Evolutionary conservation across 2,888 invertebrate species (phyloP).

Genomic region (Eurois occulta): DNA sequence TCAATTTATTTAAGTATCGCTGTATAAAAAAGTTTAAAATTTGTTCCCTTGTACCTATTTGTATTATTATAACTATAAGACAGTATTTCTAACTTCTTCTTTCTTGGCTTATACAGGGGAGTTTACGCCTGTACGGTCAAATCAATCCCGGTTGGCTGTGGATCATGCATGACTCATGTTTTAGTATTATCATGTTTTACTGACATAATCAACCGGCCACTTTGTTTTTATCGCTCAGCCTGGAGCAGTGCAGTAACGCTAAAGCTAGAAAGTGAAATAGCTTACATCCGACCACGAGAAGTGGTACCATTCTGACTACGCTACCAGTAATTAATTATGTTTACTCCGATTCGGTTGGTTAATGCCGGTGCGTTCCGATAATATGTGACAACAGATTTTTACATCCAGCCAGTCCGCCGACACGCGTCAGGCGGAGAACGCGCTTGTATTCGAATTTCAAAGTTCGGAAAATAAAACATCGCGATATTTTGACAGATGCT

Average conservation of each 20-base stretch:
- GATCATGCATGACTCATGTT: slow-evolving; percentile 32
- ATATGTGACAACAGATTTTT: slow-evolving; percentile 77
- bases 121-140: neutral
- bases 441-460: slow-evolving; percentile 68
- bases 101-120: neutral
- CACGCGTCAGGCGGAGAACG: slow-evolving; percentile 76
- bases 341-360: slow-evolving; percentile 84
- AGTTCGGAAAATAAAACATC: slow-evolving; percentile 67
- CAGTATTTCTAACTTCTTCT: neutral
- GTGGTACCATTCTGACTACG: slow-evolving; percentile 69
- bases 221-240: slow-evolving; percentile 66
- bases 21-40: no score
- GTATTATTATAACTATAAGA: no score
- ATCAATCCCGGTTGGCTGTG: neutral
- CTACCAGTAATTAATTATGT: slow-evolving; percentile 75
- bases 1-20: no score
- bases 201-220: slow-evolving; percentile 67
- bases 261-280: slow-evolving; percentile 84
- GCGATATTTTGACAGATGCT: slow-evolving; percentile 54
- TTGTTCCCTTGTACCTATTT: no score
- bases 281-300: slow-evolving; percentile 74
- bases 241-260: slow-evolving; percentile 53
- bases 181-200: slow-evolving; percentile 64
- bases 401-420: slow-evolving; percentile 80
- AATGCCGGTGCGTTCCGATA: slow-evolving; percentile 85